These are phyloP conservation scores for Sphaerophoria taeniata DNA, from an alignment of 2,888 invertebrate species.

Conservation along the genomic window DNA sequence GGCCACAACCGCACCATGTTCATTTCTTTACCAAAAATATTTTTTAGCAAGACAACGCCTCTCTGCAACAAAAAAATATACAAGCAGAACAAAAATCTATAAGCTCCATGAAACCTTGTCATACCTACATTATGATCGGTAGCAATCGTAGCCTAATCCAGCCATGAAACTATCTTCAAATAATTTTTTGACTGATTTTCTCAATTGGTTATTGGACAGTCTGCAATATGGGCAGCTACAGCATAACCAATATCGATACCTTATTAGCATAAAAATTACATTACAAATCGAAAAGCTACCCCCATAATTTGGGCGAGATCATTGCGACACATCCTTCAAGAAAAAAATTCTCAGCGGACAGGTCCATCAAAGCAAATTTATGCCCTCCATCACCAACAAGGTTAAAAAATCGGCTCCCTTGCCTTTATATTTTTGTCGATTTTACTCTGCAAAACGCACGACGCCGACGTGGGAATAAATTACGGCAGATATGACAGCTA, in stretches of 20 bases:
- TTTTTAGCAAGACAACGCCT: not conserved
- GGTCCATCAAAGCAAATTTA: conserved; percentile 60
- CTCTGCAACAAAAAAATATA: not conserved
- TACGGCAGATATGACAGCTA: conserved; percentile 58
- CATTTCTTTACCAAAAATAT: conserved; percentile 17
- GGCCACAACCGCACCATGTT: conserved; percentile 23
- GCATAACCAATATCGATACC: not conserved
- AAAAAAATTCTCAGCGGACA: conserved; percentile 32
- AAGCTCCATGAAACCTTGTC: not conserved
- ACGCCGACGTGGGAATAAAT: conserved; percentile 58
- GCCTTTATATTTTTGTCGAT: conserved; percentile 49
- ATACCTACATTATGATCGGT: conserved; percentile 23
- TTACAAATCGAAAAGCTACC: conserved; percentile 31
- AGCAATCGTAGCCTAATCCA: conserved; percentile 25
- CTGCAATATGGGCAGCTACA: too few relatives aligned
- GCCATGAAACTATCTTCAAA: conserved; percentile 39
- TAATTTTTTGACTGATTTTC: conserved; percentile 57
- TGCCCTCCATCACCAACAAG: conserved; percentile 58
- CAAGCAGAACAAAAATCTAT: not conserved
- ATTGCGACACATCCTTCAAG: not conserved
- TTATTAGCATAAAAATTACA: conserved; percentile 57
- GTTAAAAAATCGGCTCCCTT: conserved; percentile 32
- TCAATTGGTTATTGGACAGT: not conserved
- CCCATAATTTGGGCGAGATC: conserved; percentile 8
- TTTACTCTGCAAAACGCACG: not conserved